phyloP scores from a whole-genome alignment of 2,113 vertebrate genomes.

The Fukomys damarensis region DNA sequence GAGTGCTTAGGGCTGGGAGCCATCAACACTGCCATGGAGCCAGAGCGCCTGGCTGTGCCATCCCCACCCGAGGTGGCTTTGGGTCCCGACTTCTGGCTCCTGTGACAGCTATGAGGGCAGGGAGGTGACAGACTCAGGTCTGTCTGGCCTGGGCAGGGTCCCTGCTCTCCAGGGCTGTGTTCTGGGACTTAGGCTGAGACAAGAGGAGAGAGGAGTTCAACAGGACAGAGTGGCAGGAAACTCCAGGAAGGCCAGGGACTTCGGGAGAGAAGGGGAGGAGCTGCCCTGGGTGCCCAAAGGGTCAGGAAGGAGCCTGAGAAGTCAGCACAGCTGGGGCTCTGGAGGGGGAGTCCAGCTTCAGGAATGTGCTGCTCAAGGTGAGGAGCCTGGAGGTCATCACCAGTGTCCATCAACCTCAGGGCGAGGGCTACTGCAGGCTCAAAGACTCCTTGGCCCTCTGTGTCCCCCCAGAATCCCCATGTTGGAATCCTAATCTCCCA shows the following conservation, averaged over 20 bases:
- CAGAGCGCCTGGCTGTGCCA: background rate
- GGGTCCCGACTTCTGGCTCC: background rate
- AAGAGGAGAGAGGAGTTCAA: background rate
- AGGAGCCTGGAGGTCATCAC: background rate
- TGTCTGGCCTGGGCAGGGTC: rapidly evolving
- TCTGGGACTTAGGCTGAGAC: background rate
- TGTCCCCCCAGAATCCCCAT: too few species aligned
- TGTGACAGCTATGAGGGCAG: rapidly evolving
- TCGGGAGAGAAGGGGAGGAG: background rate
- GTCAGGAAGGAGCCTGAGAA: background rate
- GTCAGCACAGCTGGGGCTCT: background rate
- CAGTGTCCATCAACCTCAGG: background rate
- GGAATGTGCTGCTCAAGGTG: too few species aligned
- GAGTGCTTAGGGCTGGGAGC: background rate
- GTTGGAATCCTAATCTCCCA: too few species aligned
- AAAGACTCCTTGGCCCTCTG: background rate
- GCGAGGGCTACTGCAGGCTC: background rate
- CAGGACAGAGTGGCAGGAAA: background rate
- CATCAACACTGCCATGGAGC: too few species aligned
- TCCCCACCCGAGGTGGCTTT: background rate
- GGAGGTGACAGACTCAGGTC: rapidly evolving
- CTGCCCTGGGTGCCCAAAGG: background rate
- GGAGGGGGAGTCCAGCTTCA: background rate
- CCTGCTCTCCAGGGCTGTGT: background rate
- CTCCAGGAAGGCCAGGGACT: too few species aligned